Conservation (phyloP, 2,888 invertebrate species). For the Drosophila yooni region DNA sequence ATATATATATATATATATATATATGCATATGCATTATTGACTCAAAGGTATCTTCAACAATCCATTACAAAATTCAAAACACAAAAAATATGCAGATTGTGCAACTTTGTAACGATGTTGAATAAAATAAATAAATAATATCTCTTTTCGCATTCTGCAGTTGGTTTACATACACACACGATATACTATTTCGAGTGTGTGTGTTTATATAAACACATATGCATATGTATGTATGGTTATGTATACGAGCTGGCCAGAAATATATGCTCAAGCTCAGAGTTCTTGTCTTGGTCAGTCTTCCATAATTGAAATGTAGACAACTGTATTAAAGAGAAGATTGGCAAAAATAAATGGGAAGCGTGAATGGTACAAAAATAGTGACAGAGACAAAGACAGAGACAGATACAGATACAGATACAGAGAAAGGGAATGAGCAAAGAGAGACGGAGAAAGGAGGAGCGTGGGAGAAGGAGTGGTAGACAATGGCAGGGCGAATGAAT, state of each 20-base stretch:
- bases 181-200: background rate
- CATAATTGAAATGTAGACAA: background rate
- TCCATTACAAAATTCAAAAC: background rate
- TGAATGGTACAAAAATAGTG: background rate
- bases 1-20: background rate
- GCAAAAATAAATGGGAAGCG: background rate
- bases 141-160: background rate
- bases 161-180: background rate
- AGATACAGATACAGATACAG: background rate
- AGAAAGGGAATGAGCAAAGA: background rate
- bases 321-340: background rate
- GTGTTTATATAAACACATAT: background rate
- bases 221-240: background rate
- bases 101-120: background rate
- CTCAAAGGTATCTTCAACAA: background rate
- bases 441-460: background rate
- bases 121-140: background rate
- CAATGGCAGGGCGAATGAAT: slow-evolving; percentile 10
- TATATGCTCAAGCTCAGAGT: background rate
- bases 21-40: background rate
- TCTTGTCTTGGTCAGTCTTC: background rate
- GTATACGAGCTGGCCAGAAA: no score
- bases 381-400: background rate
- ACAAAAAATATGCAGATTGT: background rate
- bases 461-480: background rate